Evolutionary conservation across 2,797 vertebrate species (phyloP).

Genomic region (Mycteria americana): DNA sequence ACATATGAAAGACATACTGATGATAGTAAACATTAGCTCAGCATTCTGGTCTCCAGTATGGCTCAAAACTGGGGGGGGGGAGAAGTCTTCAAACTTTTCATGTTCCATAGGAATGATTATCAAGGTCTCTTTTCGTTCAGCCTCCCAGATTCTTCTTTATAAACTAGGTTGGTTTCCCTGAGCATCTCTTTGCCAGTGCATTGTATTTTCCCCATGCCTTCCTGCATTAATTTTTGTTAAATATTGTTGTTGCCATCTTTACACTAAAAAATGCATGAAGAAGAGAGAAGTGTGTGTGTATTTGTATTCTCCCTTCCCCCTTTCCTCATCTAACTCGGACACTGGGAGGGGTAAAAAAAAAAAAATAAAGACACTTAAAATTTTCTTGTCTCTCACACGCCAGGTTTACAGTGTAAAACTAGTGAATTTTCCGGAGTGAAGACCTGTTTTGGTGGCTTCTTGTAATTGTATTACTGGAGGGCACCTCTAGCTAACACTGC

Average conservation of each 20-base stretch:
- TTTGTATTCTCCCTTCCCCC: background rate
- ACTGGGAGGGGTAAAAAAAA: background rate
- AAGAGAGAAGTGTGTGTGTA: background rate
- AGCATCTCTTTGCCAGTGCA: background rate
- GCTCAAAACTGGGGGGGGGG: background rate
- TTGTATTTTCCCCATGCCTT: background rate
- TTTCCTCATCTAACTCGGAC: background rate
- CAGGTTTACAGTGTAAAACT: background rate
- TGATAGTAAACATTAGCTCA: slow-evolving; percentile 14
- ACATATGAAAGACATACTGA: slow-evolving; percentile 44
- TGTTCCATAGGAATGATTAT: slow-evolving; percentile 1
- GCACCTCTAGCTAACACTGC: background rate
- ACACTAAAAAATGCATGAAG: slow-evolving; percentile 28
- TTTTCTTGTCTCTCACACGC: background rate
- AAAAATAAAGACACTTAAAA: background rate
- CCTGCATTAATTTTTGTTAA: slow-evolving; percentile 11
- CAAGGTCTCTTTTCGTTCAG: slow-evolving; percentile 13
- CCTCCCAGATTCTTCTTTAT: background rate
- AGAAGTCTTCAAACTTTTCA: slow-evolving; percentile 3
- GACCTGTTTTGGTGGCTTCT: background rate
- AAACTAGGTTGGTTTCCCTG: background rate
- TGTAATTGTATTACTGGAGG: background rate
- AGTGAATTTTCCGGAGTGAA: background rate
- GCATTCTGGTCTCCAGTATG: slow-evolving; percentile 31
- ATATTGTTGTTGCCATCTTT: slow-evolving; percentile 4